Conservation (phyloP, 2,888 invertebrate genomes). For the Nymphalis c-album region DNA sequence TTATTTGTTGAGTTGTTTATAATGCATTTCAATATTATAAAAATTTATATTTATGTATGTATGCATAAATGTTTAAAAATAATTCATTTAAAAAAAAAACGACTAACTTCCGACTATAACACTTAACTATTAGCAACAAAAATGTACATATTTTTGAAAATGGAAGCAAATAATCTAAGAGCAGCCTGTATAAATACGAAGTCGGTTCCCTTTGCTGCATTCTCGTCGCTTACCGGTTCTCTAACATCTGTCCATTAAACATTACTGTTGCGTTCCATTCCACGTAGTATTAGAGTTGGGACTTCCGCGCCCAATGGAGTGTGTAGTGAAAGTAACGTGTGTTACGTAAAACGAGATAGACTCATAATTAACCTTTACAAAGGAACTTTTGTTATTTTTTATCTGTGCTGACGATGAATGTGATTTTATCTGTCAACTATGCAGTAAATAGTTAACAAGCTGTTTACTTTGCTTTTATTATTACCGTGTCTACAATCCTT, state of each 20-base stretch:
- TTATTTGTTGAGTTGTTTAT: neutral
- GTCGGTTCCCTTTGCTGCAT: conserved; percentile 42
- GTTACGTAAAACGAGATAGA: conserved; percentile 28
- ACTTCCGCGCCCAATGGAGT: conserved; percentile 35
- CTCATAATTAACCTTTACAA: neutral
- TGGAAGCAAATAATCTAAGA: conserved; percentile 15
- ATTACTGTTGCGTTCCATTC: conserved; percentile 44
- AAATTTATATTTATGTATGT: no score
- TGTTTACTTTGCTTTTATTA: no score
- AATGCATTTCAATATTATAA: no score
- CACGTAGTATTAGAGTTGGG: conserved; percentile 26
- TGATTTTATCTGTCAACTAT: no score
- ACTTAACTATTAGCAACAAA: neutral
- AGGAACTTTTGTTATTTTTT: conserved; percentile 2
- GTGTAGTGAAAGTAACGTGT: conserved; percentile 33
- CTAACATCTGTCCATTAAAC: conserved; percentile 72
- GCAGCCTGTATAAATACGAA: conserved; percentile 50
- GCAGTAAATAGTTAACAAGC: no score
- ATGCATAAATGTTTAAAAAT: no score
- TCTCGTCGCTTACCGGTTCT: conserved; percentile 63
- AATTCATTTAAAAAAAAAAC: no score
- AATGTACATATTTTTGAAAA: neutral
- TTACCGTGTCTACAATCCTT: no score
- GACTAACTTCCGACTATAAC: no score
- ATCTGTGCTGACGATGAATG: neutral